Percentiles rank a stretch among this genome's conserved stretches.
Conservation (phyloP, 1,140 invertebrate genomes). For the Saccostrea cuccullata region DNA sequence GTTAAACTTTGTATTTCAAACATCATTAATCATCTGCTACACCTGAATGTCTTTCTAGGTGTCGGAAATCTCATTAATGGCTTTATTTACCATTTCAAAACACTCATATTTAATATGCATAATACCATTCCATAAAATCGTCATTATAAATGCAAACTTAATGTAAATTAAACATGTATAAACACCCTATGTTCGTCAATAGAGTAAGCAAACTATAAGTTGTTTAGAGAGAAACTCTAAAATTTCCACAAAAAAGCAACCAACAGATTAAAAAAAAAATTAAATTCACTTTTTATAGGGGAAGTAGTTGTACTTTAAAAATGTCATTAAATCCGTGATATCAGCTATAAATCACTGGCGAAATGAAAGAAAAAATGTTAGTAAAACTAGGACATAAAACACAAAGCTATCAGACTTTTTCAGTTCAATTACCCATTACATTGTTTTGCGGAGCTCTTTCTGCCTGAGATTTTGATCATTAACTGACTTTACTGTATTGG, state of each 20-base stretch:
- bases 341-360: background rate
- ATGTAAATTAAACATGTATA: background rate
- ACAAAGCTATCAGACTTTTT: background rate
- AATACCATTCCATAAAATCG: conserved; percentile 23
- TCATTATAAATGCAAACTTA: conserved; percentile 18
- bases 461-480: conserved; percentile 2
- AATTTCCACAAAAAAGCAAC: background rate
- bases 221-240: background rate
- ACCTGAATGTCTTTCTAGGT: background rate
- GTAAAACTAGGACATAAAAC: conserved; percentile 9
- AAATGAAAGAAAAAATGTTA: conserved; percentile 9
- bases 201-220: background rate
- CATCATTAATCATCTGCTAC: conserved; percentile 18
- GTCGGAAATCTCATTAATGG: conserved; percentile 30
- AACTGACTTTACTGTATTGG: conserved; percentile 9
- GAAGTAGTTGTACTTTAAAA: background rate
- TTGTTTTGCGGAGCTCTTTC: background rate
- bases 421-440: conserved; percentile 36
- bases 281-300: background rate
- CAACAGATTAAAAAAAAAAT: background rate
- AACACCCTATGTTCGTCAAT: background rate
- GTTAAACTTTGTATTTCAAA: background rate
- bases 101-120: conserved; percentile 16
- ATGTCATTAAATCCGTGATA: conserved; percentile 26
- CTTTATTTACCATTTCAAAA: conserved; percentile 32